Percentiles rank a stretch among this genome's conserved stretches.
These are phyloP conservation scores for Mastigias papua DNA, from an alignment of 30 jellyfish, hydroid and myxozoan genomes.

Conservation along the genomic window DNA sequence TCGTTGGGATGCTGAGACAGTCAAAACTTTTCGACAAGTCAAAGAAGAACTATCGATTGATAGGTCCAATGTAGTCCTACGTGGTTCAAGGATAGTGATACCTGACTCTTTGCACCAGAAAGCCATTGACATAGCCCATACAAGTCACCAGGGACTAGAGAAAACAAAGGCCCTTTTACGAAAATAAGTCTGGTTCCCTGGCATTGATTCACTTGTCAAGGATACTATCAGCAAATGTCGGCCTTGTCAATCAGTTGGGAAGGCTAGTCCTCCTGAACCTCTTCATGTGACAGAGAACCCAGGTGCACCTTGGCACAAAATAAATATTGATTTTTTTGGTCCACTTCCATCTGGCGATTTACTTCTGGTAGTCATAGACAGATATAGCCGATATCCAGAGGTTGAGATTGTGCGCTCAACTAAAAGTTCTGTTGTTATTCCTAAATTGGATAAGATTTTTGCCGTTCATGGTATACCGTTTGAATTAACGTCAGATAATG, in stretches of 20 bases:
- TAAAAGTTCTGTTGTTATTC: slow-evolving; percentile 51
- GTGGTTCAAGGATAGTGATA: slow-evolving; percentile 38
- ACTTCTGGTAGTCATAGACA: slow-evolving; percentile 61
- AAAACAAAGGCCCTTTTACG: slow-evolving; percentile 40
- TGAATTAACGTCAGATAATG: slow-evolving; percentile 51
- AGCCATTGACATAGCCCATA: slow-evolving; percentile 56
- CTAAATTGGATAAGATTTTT: slow-evolving; percentile 47
- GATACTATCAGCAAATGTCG: slow-evolving; percentile 20
- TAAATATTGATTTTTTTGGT: slow-evolving; percentile 39
- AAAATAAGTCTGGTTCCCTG: slow-evolving; percentile 31
- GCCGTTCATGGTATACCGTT: slow-evolving; percentile 48
- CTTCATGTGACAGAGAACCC: slow-evolving; percentile 20
- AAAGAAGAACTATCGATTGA: slow-evolving; percentile 42
- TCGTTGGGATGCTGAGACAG: too few species aligned
- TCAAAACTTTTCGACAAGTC: neutral
- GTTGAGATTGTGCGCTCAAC: slow-evolving; percentile 73
- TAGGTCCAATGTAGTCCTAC: slow-evolving; percentile 5
- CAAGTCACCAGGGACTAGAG: slow-evolving; percentile 70
- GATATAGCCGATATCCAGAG: slow-evolving; percentile 57
- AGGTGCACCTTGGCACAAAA: slow-evolving; percentile 32
- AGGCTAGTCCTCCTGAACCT: slow-evolving; percentile 39
- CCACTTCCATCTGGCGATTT: slow-evolving; percentile 69
- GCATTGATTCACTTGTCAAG: slow-evolving; percentile 11
- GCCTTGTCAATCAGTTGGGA: slow-evolving; percentile 63
- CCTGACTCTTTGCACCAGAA: slow-evolving; percentile 38